Conservation (phyloP, 2,113 vertebrate genomes). For the Alligator mississippiensis region DNA sequence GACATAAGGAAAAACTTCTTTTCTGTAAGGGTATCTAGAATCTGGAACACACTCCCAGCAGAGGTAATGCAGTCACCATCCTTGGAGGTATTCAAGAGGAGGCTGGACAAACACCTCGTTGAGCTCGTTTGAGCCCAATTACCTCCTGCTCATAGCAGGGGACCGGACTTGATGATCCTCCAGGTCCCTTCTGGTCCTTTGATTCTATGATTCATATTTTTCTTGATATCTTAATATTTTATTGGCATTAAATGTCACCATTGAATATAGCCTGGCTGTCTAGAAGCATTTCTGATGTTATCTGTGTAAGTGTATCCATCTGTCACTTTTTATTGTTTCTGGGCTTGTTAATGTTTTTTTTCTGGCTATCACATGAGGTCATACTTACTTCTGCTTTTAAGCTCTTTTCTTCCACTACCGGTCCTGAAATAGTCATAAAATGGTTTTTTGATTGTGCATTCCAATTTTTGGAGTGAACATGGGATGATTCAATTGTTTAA, state of each 20-base stretch:
- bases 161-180: too few species aligned
- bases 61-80: too few species aligned
- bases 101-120: too few species aligned
- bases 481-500: conserved; percentile 42
- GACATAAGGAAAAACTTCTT: too few species aligned
- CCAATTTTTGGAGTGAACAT: conserved; percentile 49
- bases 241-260: conserved; percentile 2
- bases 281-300: conserved; percentile 14
- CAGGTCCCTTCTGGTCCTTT: too few species aligned
- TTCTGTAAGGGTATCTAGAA: too few species aligned
- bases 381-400: rapidly evolving
- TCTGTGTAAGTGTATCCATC: neutral
- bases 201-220: neutral
- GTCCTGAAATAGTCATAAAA: neutral
- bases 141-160: too few species aligned
- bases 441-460: conserved; percentile 26
- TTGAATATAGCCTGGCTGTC: conserved; percentile 31
- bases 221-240: conserved; percentile 4
- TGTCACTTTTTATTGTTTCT: neutral
- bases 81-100: too few species aligned
- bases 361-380: neutral
- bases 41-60: too few species aligned
- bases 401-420: neutral
- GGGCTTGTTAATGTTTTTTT: neutral
- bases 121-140: too few species aligned